Evolutionary conservation across 2,113 vertebrate species (phyloP), one percentile per base, ranked within the genome.

Genomic region (Damaliscus lunatus): DNA sequence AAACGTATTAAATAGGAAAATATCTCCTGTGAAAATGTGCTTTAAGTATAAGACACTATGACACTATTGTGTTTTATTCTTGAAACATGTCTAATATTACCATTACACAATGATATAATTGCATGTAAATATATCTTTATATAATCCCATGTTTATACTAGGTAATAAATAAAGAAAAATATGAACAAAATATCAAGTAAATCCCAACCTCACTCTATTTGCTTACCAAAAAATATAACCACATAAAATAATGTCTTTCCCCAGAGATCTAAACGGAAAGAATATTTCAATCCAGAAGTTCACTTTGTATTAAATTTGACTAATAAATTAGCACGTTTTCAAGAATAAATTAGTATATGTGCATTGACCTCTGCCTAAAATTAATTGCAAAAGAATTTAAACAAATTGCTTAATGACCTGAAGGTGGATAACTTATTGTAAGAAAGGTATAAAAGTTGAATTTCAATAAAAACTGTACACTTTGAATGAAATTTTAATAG

Each of bases 381-480:
- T 88, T 91, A 94, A 97, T 83, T 95, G 31, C 29, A 97, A 60
- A 53, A 96, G 25, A 97, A 97, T 92, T 85, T 98, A 50, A 97
- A 33, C 95, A 92, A 57, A 43, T 9, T 90, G 0, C 19, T 92
- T 95, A 96, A 40, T 77, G 59, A 85, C 60, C 40, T 77, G 57
- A 77, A 92, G n/a, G 50, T 52, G 46, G 88, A 96, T 92, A 1
- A 59, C 31, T 81, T 77, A 67, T 55, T 90, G 7, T 33, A 88
- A 94, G 93, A 2, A 87, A 97, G n/a, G 31, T 91, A 29, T 14
- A 90, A 94, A 88, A 96, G 48, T 90, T 9, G 0, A 87, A 97
- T 95, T 6, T 97, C 57, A 93, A 52, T 97, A 48, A 97, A 96
- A 97, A 93, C 4, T 23, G 23, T 48, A 48, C 15, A 6, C 67